phyloP scores from a whole-genome alignment of 2,113 vertebrate genomes.

The Galemys pyrenaicus region DNA sequence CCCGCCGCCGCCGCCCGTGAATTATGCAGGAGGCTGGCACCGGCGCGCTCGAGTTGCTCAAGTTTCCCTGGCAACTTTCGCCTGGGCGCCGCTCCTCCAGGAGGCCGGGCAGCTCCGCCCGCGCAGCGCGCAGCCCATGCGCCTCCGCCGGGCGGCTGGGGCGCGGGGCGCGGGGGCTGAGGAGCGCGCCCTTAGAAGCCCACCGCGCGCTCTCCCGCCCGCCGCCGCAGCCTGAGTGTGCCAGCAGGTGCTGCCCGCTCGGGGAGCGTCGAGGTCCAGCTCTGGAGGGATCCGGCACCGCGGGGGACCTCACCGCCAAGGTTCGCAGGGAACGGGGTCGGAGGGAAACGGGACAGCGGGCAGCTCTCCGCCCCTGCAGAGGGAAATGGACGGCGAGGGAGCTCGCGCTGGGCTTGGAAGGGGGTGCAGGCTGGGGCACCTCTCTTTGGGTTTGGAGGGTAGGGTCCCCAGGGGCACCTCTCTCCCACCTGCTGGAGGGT shows the following conservation, averaged over 20 bases:
- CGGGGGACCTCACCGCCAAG: neutral
- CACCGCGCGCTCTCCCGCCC: neutral
- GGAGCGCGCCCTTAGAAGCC: neutral
- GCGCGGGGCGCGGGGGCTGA: neutral
- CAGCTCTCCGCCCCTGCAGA: neutral
- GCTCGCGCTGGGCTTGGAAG: neutral
- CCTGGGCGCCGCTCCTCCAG: conserved; percentile 58
- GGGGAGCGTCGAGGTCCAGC: neutral
- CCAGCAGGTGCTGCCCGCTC: conserved; percentile 39
- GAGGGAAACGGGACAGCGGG: neutral
- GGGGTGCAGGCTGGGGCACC: too few species aligned
- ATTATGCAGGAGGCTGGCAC: conserved; percentile 82
- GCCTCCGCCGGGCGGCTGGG: neutral
- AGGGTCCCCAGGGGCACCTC: neutral
- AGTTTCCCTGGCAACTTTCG: conserved; percentile 81
- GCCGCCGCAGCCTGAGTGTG: neutral
- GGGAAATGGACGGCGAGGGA: neutral
- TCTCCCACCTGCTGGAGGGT: too few species aligned
- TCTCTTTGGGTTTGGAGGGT: neutral
- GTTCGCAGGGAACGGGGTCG: neutral
- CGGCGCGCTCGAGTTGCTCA: conserved; percentile 62
- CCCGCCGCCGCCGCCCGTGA: conserved; percentile 58
- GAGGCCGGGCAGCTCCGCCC: conserved; percentile 39
- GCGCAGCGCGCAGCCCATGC: neutral
- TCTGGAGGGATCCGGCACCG: neutral